Base-by-base conservation (phyloP, 2,113 vertebrate genomes). In the Agelaius phoeniceus region DNA sequence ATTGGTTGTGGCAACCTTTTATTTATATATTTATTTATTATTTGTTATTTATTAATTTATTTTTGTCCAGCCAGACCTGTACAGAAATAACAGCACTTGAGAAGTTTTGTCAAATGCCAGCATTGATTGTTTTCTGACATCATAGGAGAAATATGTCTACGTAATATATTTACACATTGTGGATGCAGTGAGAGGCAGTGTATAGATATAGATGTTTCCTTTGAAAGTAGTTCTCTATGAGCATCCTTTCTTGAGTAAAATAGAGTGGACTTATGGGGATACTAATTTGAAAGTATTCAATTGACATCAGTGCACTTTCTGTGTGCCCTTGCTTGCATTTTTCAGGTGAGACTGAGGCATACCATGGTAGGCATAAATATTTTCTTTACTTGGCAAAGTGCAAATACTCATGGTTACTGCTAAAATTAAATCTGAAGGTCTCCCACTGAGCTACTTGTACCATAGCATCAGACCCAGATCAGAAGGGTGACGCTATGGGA, bases 391-490 rank as follows among this genome's bases (percentile, higher is more conserved):
- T 87, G 37, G 44, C 4, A 5, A 68, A 80, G 26, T 31, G 22
- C 3, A 2, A 43, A 54, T 69, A 39, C 26, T 41, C 9, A 12
- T 13, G 23, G 54, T 20, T 69, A 46, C 54, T 65, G n/a, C 49
- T 68, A 52, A 79, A 57, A 48, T 61, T 21, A 57, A 82, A 55
- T 9, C 24, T 41, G 20, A 77, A 74, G 7, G 26, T 89, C 33
- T 89, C 39, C 52, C 18, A 3, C 8, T 51, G 46, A 10, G 18
- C 63, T 52, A 18, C 13, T 62, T 79, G 37, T 51, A 54, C 49
- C 6, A 0, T 4, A 63, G 27, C 11, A 24, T 20, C 11, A 72
- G 28, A 18, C 9, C 12, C 0, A 3, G 10, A 6, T 52, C 37
- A 35, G 48, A 78, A 87, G 10, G 48, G 7, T 19, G 7, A 10